phyloP scores from a whole-genome alignment of 2,888 invertebrate genomes.

The Thysanoteuthis rhombus region DNA sequence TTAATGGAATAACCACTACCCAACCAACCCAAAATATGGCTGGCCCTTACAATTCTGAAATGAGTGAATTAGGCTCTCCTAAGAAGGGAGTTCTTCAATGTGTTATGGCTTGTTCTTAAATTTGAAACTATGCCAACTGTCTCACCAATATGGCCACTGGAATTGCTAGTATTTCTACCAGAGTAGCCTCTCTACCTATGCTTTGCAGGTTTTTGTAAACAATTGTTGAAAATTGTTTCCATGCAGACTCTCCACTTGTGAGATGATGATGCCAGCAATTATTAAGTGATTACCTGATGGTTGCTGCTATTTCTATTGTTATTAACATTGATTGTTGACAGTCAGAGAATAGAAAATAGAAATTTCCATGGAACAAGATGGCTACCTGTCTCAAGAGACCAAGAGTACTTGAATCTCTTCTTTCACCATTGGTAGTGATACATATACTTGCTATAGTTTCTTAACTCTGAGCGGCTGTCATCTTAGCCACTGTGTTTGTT shows the following conservation, averaged over 20 bases:
- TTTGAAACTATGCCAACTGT: background rate
- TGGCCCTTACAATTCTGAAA: background rate
- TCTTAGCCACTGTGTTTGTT: background rate
- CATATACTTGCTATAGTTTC: background rate
- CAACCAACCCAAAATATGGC: too few relatives aligned
- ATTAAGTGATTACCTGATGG: background rate
- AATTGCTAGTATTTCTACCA: constrained; percentile 12
- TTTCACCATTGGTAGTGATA: background rate
- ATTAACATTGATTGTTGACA: background rate
- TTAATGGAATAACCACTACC: too few relatives aligned
- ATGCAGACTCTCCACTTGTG: background rate
- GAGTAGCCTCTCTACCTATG: background rate
- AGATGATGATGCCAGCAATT: background rate
- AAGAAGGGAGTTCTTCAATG: background rate
- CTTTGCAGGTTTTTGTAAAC: background rate
- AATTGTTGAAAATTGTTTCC: background rate
- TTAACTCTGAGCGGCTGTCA: background rate
- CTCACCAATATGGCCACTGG: background rate
- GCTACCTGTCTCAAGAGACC: background rate
- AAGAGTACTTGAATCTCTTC: background rate
- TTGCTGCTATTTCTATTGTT: background rate
- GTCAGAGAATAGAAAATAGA: background rate
- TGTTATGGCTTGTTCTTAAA: background rate
- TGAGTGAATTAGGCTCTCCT: background rate
- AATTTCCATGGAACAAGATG: background rate